phyloP scores from a whole-genome alignment of 2,797 vertebrate species.

The Atherinosoma microstoma region DNA sequence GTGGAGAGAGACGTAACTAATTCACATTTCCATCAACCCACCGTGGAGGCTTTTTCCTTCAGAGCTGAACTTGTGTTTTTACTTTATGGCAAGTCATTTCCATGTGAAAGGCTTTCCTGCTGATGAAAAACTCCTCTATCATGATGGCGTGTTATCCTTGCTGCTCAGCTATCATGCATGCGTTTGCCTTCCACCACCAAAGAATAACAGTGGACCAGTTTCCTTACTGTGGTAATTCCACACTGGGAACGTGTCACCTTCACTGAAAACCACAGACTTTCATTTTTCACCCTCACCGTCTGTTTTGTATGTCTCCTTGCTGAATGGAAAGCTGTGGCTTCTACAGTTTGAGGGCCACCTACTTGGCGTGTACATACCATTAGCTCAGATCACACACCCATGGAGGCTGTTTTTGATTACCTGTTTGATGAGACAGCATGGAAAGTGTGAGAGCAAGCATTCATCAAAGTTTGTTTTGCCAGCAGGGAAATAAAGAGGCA shows the following conservation, averaged over 20 bases:
- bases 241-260: conserved; percentile 41
- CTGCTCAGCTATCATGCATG: conserved; percentile 21
- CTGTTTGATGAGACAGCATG: conserved; percentile 62
- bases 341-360: conserved; percentile 54
- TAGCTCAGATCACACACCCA: conserved; percentile 30
- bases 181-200: conserved; percentile 46
- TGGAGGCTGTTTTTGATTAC: conserved; percentile 70
- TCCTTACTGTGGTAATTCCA: conserved; percentile 33
- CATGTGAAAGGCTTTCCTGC: conserved; percentile 25
- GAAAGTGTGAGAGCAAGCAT: conserved; percentile 56
- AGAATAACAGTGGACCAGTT: conserved; percentile 50
- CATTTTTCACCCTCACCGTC: background rate
- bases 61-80: conserved; percentile 31
- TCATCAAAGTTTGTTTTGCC: conserved; percentile 30
- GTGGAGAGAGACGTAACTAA: conserved; percentile 9
- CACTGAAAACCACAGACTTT: conserved; percentile 18
- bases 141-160: conserved; percentile 41
- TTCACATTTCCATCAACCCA: conserved; percentile 50
- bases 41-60: conserved; percentile 22
- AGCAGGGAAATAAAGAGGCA: conserved; percentile 29
- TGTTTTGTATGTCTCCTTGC: conserved; percentile 22
- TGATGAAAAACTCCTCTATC: conserved; percentile 32
- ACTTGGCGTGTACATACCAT: conserved; percentile 50
- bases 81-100: conserved; percentile 37
- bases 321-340: conserved; percentile 51